Evolutionary conservation across 2,888 invertebrate genomes (phyloP), one percentile per base, ranked within the genome.

Genomic region (Geotrupes spiniger): DNA sequence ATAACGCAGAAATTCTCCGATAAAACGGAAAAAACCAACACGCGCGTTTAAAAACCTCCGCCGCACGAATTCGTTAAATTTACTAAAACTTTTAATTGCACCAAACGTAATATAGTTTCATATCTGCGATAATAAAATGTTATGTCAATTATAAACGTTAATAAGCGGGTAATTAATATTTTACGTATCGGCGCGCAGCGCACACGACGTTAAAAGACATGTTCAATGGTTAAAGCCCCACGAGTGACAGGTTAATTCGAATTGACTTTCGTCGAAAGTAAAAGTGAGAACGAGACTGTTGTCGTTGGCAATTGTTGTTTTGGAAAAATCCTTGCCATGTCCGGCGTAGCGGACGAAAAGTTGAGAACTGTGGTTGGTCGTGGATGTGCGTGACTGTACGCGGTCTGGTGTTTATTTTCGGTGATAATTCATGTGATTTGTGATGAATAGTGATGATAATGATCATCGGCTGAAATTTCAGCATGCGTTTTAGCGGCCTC

Each of bases 401-500:
- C 14, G 12, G 9, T n/a, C 33, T 21, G 14, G 33, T 33, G 33
- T 33, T 33, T 10, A 15, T 33, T 33, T 14, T 14, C 14, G 12
- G 33, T 33, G 33, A 10, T 33, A 33, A 33, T 15, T 43, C 42
- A 45, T 37, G 25, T 47, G 36, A 29, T 44, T 44, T 44, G 37
- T 38, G 41, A 40, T 48, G 43, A 49, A 28, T 25, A 29, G 38
- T 49, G 53, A 53, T 44, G 53, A 53, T 53, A 47, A 50, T 48
- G 51, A 47, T 50, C 44, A 43, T 47, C 46, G 44, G 53, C 53
- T 53, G 53, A 53, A 50, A 46, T 43, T 53, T 37, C 53, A 53
- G 53, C 53, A 53, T 53, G 53, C 49, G 50, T 53, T 53, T 53
- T 47, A 50, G 53, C 44, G 42, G 42, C 50, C 50, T 50, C 28